These are phyloP conservation scores for Chloroceryle inda DNA, from an alignment of 2,797 vertebrate species.

Conservation along the genomic window DNA sequence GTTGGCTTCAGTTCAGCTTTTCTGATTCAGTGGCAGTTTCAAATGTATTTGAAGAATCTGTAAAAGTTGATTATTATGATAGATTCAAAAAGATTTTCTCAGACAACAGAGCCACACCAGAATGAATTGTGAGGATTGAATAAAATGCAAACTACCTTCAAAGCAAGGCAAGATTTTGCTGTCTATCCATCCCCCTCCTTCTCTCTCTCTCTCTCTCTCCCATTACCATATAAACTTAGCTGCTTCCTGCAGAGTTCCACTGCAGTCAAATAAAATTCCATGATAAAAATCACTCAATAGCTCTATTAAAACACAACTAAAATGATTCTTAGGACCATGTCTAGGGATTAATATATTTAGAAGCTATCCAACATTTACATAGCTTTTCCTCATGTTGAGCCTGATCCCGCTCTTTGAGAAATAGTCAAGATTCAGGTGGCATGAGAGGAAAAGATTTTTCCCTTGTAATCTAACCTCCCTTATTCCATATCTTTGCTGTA, in stretches of 20 bases:
- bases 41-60: slow-evolving; percentile 67
- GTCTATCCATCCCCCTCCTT: background rate
- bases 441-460: background rate
- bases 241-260: slow-evolving; percentile 25
- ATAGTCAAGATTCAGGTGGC: background rate
- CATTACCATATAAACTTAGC: slow-evolving; percentile 37
- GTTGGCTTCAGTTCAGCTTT: slow-evolving; percentile 58
- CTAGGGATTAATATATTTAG: slow-evolving; percentile 67
- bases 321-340: slow-evolving; percentile 54
- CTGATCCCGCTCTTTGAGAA: slow-evolving; percentile 6
- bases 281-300: slow-evolving; percentile 40
- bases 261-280: slow-evolving; percentile 53
- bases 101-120: slow-evolving; percentile 57
- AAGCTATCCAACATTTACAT: slow-evolving; percentile 6
- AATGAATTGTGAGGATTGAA: slow-evolving; percentile 63
- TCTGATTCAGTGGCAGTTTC: slow-evolving; percentile 72
- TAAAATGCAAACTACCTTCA: slow-evolving; percentile 65
- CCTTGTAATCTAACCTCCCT: background rate
- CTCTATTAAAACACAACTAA: slow-evolving; percentile 65
- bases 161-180: background rate
- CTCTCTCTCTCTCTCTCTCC: background rate
- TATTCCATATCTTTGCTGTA: background rate
- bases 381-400: background rate
- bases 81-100: slow-evolving; percentile 69
- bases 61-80: slow-evolving; percentile 75